Percentiles rank a stretch among this genome's conserved stretches.
Evolutionary conservation across 92 coral and sea anemone species (phyloP).

Genomic region (Metridium senile): DNA sequence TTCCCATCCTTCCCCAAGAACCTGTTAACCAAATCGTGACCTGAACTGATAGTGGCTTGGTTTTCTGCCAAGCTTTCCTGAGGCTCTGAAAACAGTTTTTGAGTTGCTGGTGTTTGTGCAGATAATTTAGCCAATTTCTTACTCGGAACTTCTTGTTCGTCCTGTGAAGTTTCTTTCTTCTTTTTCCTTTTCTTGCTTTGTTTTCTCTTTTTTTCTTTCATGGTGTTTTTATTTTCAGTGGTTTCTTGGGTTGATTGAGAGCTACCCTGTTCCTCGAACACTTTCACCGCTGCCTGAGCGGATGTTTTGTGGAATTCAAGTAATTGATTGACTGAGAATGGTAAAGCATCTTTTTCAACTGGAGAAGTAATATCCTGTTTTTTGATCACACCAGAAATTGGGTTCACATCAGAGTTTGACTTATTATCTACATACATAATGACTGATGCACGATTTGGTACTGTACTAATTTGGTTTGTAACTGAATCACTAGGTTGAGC

Average conservation of each 20-base stretch:
- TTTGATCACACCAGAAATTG: background rate
- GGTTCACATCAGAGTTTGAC: background rate
- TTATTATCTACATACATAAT: conserved; percentile 21
- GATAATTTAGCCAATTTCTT: background rate
- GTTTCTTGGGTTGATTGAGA: background rate
- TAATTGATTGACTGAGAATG: conserved; percentile 37
- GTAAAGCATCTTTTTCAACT: background rate
- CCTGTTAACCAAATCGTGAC: conserved; percentile 3
- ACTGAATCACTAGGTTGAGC: background rate
- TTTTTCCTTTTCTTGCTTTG: conserved; percentile 25
- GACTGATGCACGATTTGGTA: conserved; percentile 20
- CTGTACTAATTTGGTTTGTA: background rate
- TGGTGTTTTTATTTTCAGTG: background rate
- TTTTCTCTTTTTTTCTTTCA: background rate
- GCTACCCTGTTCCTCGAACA: conserved; percentile 10
- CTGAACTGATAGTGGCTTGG: background rate
- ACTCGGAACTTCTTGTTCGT: background rate
- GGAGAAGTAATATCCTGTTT: background rate
- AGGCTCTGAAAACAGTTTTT: conserved; percentile 4
- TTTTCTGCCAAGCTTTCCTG: background rate
- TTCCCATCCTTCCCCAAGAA: conserved; percentile 1
- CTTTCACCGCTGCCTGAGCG: conserved; percentile 34
- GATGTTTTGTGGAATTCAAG: conserved; percentile 50
- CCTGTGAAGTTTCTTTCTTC: background rate
- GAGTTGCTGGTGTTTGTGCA: background rate